These are phyloP conservation scores for Sphaeramia orbicularis DNA, from an alignment of 2,797 vertebrate genomes.

Conservation along the genomic window DNA sequence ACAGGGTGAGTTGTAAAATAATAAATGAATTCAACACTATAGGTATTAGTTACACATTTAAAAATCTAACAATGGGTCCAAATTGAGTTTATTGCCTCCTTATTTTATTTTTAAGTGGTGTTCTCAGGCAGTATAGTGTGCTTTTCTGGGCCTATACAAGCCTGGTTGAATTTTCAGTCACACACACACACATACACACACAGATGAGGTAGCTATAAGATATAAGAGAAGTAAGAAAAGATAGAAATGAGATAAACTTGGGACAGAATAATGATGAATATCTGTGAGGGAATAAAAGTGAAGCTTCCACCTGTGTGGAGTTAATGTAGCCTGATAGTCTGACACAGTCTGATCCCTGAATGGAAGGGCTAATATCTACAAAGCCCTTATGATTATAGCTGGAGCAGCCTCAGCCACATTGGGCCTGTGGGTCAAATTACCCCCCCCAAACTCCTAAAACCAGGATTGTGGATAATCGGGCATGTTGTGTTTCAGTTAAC, in stretches of 20 bases:
- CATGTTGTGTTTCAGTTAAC: conserved; percentile 52
- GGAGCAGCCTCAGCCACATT: conserved; percentile 54
- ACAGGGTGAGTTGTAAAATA: conserved; percentile 16
- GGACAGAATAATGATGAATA: conserved; percentile 38
- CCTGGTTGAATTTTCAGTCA: no score
- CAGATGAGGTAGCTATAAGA: conserved; percentile 18
- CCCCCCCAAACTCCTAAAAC: conserved; percentile 41
- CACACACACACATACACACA: conserved; percentile 3
- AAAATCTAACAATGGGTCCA: background rate
- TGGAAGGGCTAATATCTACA: conserved; percentile 53
- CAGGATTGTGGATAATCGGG: conserved; percentile 45
- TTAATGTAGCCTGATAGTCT: conserved; percentile 58
- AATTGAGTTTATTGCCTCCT: background rate
- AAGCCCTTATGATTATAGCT: conserved; percentile 64
- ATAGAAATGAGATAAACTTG: conserved; percentile 25
- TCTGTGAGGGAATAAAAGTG: conserved; percentile 41
- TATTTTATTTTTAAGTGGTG: background rate
- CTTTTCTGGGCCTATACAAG: conserved; percentile 45
- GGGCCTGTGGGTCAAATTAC: conserved; percentile 71
- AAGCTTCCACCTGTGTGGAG: conserved; percentile 62
- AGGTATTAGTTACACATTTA: background rate
- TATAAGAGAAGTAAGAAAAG: conserved; percentile 9
- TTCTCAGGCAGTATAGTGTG: conserved; percentile 6
- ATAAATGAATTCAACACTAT: no score
- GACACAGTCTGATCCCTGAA: conserved; percentile 47